Evolutionary conservation across 2,888 invertebrate species (phyloP), one percentile per base, ranked within the genome.

Genomic region (Melinaea marsaeus): DNA sequence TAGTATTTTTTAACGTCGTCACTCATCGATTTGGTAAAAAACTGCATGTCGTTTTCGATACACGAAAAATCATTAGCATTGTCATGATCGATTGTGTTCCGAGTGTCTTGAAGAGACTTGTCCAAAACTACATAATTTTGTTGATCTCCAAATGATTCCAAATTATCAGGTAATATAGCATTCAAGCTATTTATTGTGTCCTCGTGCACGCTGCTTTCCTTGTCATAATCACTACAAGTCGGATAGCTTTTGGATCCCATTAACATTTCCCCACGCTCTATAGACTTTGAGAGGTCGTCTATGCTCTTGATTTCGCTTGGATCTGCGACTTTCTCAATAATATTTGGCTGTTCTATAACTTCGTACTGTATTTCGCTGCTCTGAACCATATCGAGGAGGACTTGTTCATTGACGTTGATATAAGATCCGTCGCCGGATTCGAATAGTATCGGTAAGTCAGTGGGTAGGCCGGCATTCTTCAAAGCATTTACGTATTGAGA

Each of bases 371-470:
- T 90, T 72, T 89, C 90, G 67, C 86, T 90, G 74, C 90, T 90
- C 70, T 91, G 91, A 3, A 90, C 91, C 91, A 91, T 91, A 63
- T 91, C 90, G 9, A 91, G 84, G 48, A 94, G 83, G 37, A 93
- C 92, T 79, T 93, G 93, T 77, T 93, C 93, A 65, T 92, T 93
- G 1, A 94, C 92, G 65, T 92, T 92, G 1, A 93, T 92, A 72
- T 93, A 93, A 42, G 92, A 92, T 0, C 93, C 93, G 70, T 93
- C 93, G 34, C 92, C 93, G 2, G 93, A 93, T 77, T 93, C 93
- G 69, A 93, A 93, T 69, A 94, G 91, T 71, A 94, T 93, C 33
- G 93, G 91, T 54, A 89, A 72, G 70, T 89, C 89, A 13, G 90
- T 91, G 2, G 88, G 90, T 37, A 88, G 78, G 4, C 88, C 90